Evolutionary conservation across 1,140 invertebrate species (phyloP).

Genomic region (Conus betulinus): DNA sequence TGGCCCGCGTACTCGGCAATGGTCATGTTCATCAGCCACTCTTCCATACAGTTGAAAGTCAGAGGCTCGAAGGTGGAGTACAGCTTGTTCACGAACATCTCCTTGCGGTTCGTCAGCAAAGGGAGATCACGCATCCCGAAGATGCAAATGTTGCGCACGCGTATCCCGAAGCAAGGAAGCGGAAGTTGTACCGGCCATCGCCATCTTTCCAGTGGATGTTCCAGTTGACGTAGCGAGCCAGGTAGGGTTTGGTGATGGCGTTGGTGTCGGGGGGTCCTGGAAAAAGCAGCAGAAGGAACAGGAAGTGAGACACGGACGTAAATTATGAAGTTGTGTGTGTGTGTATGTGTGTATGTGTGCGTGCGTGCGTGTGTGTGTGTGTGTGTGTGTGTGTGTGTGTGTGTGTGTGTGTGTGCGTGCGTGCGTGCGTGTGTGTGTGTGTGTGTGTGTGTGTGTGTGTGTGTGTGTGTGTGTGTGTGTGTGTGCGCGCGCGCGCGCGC

Average conservation of each 20-base stretch:
- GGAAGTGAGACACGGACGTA: too few relatives aligned
- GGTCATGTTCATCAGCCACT: conserved; percentile 65
- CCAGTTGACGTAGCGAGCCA: conserved; percentile 56
- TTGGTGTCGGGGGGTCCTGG: conserved; percentile 50
- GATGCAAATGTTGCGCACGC: conserved; percentile 65
- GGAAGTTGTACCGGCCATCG: conserved; percentile 44
- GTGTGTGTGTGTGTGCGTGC: background rate
- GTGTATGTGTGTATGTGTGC: background rate
- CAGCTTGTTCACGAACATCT: conserved; percentile 72
- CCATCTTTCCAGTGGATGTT: conserved; percentile 41
- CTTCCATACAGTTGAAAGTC: conserved; percentile 67
- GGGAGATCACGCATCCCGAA: conserved; percentile 66
- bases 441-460: too few relatives aligned
- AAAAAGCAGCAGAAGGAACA: background rate
- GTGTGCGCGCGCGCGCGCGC: too few relatives aligned
- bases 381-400: conserved; percentile 23
- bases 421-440: background rate
- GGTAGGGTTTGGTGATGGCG: conserved; percentile 47
- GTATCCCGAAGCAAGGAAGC: conserved; percentile 57
- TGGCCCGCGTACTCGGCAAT: conserved; percentile 30
- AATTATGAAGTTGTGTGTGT: background rate
- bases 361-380: conserved; percentile 10
- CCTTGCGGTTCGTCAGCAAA: conserved; percentile 45
- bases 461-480: too few relatives aligned
- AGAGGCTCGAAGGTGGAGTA: conserved; percentile 63